Conservation (phyloP, 2,888 invertebrate species). For the Acleris sparsana region DNA sequence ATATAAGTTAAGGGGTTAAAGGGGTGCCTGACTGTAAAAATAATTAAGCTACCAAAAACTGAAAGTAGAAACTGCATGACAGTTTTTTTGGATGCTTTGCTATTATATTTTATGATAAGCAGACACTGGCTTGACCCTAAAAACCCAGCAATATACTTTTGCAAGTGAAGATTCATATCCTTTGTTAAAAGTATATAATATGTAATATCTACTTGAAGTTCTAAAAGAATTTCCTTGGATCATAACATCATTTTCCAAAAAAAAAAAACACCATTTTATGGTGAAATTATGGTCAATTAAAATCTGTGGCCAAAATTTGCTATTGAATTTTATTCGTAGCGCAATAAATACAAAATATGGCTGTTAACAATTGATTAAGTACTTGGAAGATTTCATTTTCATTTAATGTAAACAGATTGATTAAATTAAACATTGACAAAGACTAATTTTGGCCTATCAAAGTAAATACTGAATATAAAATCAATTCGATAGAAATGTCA, state of each 20-base stretch:
- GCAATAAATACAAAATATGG: conserved; percentile 6
- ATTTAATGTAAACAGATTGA: conserved; percentile 20
- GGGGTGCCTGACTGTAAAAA: conserved; percentile 7
- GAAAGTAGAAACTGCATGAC: conserved; percentile 1
- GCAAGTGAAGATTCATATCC: conserved; percentile 24
- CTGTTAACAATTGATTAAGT: conserved; percentile 16
- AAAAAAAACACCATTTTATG: conserved; percentile 33
- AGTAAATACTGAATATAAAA: conserved; percentile 36
- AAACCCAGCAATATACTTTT: conserved; percentile 18
- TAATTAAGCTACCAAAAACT: conserved; percentile 8
- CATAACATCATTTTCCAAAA: conserved; percentile 15
- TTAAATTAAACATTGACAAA: conserved; percentile 36
- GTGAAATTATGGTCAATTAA: conserved; percentile 42
- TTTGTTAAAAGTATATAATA: conserved; percentile 17
- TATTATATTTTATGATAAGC: background rate
- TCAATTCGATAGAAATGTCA: conserved; percentile 6
- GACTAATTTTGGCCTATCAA: conserved; percentile 47
- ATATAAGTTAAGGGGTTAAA: background rate
- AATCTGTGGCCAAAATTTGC: conserved; percentile 41
- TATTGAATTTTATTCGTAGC: conserved; percentile 33
- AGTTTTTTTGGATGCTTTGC: background rate
- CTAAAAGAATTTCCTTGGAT: conserved; percentile 22
- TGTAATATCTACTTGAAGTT: conserved; percentile 21
- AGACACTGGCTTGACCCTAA: conserved; percentile 7
- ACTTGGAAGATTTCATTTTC: conserved; percentile 11